Evolutionary conservation across 2,113 vertebrate species (phyloP).

Genomic region (Pteruthius melanotis): DNA sequence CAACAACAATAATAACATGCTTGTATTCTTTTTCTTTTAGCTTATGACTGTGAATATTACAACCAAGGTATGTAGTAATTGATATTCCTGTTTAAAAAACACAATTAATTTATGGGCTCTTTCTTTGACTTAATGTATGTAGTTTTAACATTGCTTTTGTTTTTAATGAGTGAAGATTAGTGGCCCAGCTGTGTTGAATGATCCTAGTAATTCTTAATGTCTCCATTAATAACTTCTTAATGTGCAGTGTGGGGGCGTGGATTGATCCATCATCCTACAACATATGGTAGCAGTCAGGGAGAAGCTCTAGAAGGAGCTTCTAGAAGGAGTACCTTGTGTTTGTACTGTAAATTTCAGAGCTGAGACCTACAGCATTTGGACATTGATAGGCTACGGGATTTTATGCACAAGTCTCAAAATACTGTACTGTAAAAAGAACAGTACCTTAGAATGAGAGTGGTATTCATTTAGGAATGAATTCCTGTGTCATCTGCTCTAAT

Average conservation of each 20-base stretch:
- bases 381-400: neutral
- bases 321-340: neutral
- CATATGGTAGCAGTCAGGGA: neutral
- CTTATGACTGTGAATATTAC: constrained; percentile 95
- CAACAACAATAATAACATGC: neutral
- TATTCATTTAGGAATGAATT: neutral
- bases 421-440: neutral
- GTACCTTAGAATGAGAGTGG: neutral
- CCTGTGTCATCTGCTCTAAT: neutral
- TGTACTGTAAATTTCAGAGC: neutral
- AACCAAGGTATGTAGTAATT: constrained; percentile 86
- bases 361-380: neutral
- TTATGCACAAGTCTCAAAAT: neutral
- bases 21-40: constrained; percentile 74
- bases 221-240: neutral
- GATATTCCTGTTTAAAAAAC: neutral
- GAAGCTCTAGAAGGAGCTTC: neutral
- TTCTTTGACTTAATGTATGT: neutral
- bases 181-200: neutral
- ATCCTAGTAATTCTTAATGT: neutral
- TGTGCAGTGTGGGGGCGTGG: neutral
- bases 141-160: neutral
- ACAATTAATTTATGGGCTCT: neutral
- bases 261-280: neutral
- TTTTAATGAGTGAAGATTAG: neutral